Evolutionary conservation across 2,888 invertebrate species (phyloP).

Genomic region (Ligdia adustata): DNA sequence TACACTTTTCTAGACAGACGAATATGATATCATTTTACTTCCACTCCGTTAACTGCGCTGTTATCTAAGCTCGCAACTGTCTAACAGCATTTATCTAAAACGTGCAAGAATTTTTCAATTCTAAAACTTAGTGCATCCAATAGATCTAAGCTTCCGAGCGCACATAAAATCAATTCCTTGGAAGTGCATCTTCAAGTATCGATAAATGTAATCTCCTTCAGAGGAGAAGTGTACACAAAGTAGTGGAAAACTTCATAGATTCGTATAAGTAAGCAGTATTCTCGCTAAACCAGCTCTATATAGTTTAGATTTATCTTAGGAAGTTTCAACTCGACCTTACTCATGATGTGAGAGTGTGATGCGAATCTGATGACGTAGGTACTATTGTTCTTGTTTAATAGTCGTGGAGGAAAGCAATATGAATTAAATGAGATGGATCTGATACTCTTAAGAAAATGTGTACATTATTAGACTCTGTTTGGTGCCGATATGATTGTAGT

Average conservation of each 20-base stretch:
- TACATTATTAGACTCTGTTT: not conserved
- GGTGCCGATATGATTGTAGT: not conserved
- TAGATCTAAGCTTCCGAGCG: conserved; percentile 1
- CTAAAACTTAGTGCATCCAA: conserved; percentile 1
- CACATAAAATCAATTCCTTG: not conserved
- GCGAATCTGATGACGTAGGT: not conserved
- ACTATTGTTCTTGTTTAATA: conserved; percentile 16
- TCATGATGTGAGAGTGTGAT: not conserved
- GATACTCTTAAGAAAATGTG: no score
- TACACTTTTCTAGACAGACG: not conserved
- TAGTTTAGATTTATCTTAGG: not conserved
- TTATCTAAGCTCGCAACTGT: not conserved
- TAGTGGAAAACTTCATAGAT: not conserved
- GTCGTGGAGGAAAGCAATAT: conserved; percentile 3
- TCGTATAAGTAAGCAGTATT: not conserved
- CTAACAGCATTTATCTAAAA: not conserved
- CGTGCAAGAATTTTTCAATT: conserved; percentile 2
- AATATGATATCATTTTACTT: conserved; percentile 1
- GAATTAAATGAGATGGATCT: conserved; percentile 4
- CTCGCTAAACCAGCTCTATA: not conserved
- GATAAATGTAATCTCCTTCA: not conserved
- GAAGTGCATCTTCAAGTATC: conserved; percentile 1
- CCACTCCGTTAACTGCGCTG: not conserved
- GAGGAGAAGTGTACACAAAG: not conserved
- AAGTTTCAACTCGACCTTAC: not conserved